Base-by-base conservation (phyloP, 2,113 vertebrate species). In the Epinephelus fuscoguttatus region DNA sequence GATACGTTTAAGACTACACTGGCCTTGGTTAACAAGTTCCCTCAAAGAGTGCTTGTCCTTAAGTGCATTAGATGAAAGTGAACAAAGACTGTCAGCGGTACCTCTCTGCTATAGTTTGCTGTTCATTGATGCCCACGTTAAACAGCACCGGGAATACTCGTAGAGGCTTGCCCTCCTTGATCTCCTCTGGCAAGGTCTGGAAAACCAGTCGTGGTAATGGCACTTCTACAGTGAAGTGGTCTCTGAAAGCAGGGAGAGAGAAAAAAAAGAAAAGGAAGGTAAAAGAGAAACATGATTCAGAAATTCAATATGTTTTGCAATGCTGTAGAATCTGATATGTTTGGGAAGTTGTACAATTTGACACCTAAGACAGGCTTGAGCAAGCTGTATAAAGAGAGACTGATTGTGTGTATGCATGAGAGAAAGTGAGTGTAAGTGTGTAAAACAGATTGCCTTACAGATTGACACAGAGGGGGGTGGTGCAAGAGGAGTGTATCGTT, bases 41-140 rank as follows among this genome's bases (percentile, higher is more conserved):
- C 17, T 74, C 3, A 25, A 27, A 33, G 11, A 76, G 33, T 18
- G 21, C 6, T 64, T 17, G 27, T 76, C 10, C 40, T 60, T 19
- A 50, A 67, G 18, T 42, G 42, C 19, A 45, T 18, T 14, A 21
- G 21, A 30, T 15, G n/a, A 17, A 3, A 30, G 4, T 27, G 57
- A 85, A 40, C 52, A 61, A 72, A 70, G n/a, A 37, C 42, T 25
- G n/a, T 62, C 19, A 71, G 66, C 27, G 80, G 91, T 95, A 99
- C 98, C 98, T 98, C 92, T 99, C 98, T 76, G 98, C 98, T 75
- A 99, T 95, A 6, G 98, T 99, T 91, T 99, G 98, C 91, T 99
- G 98, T 68, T 99, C 97, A 78, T 99, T 99, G 93, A 99, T 99
- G 79, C 98, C 98, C 83, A 99, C 94, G 19, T 99, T 99, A 85